These are phyloP conservation scores for Parnassius apollo DNA, from an alignment of 2,888 invertebrate species.

Conservation along the genomic window DNA sequence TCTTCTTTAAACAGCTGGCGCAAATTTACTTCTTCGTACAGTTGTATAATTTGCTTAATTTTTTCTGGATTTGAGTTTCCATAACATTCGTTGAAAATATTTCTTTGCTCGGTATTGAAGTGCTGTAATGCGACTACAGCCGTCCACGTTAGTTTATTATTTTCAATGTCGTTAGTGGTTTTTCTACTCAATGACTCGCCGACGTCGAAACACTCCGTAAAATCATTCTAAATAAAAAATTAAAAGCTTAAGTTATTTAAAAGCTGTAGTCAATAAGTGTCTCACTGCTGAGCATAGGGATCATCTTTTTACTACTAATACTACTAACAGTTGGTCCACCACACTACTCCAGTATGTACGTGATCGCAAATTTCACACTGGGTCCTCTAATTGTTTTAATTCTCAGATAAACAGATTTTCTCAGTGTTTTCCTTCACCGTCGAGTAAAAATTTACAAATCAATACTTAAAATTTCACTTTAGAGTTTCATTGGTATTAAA, in stretches of 20 bases:
- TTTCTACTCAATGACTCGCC: no score
- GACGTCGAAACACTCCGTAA: no score
- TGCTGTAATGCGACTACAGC: no score
- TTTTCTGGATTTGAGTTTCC: slow-evolving; percentile 6
- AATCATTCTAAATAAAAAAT: not conserved
- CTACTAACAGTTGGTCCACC: no score
- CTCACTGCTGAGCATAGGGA: not conserved
- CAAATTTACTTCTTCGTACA: not conserved
- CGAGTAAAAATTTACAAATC: no score
- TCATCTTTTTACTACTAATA: not conserved
- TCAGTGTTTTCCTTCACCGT: no score
- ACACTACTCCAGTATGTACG: no score
- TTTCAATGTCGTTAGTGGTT: no score
- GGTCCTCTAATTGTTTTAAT: not conserved
- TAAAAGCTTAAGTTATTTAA: not conserved
- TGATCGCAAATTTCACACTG: no score
- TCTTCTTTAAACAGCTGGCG: slow-evolving; percentile 7
- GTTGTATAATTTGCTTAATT: not conserved
- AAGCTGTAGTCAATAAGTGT: not conserved
- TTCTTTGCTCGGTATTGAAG: not conserved
- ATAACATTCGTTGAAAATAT: slow-evolving; percentile 10
- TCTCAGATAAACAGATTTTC: not conserved
- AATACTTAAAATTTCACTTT: no score
- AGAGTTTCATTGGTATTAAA: no score
- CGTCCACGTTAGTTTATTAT: no score